Percentiles rank a stretch among this genome's conserved stretches.
Conservation (phyloP, 2,113 vertebrate genomes). For the Nerophis lumbriciformis region DNA sequence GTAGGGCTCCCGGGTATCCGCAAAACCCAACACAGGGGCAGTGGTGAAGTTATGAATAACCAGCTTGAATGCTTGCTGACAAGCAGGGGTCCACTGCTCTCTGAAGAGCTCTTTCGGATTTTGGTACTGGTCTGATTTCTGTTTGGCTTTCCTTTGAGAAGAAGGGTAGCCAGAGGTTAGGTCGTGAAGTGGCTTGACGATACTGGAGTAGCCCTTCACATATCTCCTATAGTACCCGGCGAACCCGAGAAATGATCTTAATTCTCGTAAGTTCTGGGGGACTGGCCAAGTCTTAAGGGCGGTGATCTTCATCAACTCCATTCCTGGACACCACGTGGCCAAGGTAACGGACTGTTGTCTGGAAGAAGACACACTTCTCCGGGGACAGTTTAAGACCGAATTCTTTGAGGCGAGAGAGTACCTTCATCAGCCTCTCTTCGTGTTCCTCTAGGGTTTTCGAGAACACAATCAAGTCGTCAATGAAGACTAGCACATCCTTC, state of each 20-base stretch:
- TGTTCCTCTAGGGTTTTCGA: not conserved
- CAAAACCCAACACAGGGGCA: not conserved
- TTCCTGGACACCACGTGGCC: not conserved
- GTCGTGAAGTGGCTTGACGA: no score
- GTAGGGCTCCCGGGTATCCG: not conserved
- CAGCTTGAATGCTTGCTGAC: not conserved
- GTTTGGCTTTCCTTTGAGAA: not conserved
- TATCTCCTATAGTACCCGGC: no score
- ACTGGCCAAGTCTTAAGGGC: not conserved
- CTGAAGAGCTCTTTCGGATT: not conserved
- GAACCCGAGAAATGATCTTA: no score
- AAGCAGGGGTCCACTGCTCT: not conserved
- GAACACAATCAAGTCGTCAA: no score
- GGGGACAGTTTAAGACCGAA: not conserved
- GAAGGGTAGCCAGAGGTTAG: no score
- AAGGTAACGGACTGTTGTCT: not conserved
- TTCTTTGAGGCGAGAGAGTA: not conserved
- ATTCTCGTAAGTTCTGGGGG: not conserved
- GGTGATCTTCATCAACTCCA: not conserved
- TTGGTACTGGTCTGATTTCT: not conserved
- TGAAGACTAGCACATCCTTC: no score
- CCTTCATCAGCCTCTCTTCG: not conserved
- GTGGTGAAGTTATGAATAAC: not conserved
- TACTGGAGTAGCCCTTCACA: not conserved
- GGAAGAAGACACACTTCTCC: constrained; percentile 1